Conservation (phyloP, 2,797 vertebrate genomes). For the Pseudomugil gertrudae region DNA sequence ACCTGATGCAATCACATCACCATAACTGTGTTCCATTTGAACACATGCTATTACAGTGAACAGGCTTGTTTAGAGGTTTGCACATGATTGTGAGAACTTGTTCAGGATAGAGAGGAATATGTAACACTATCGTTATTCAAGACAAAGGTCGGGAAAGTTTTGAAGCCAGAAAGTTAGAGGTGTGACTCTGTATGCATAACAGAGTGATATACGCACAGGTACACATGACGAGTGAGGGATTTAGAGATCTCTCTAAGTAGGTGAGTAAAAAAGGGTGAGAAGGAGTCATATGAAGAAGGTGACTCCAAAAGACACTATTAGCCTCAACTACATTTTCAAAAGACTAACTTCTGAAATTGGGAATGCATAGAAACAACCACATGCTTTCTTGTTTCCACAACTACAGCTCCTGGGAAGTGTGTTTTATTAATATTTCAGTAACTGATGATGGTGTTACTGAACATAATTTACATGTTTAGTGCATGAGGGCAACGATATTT, state of each 20-base stretch:
- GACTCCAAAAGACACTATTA: constrained; percentile 50
- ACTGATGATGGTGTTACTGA: not conserved
- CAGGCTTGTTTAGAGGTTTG: not conserved
- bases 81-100: not conserved
- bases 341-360: not conserved
- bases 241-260: constrained; percentile 36
- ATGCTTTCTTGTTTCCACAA: not conserved
- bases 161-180: constrained; percentile 50
- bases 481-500: not conserved
- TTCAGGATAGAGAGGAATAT: constrained; percentile 33
- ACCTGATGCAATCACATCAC: constrained; percentile 19
- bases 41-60: not conserved
- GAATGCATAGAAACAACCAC: not conserved
- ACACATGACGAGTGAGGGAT: constrained; percentile 2
- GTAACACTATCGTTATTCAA: constrained; percentile 55
- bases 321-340: constrained; percentile 16
- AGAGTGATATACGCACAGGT: constrained; percentile 19
- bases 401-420: not conserved
- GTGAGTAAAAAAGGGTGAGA: constrained; percentile 52
- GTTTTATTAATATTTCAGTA: not conserved
- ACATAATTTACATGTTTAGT: constrained; percentile 3
- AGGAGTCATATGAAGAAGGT: constrained; percentile 48
- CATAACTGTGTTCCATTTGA: constrained; percentile 12
- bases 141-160: constrained; percentile 70
- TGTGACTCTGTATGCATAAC: constrained; percentile 12